These are phyloP conservation scores for Callyntrura guangdongensis DNA, from an alignment of 2,888 invertebrate genomes.

Conservation along the genomic window DNA sequence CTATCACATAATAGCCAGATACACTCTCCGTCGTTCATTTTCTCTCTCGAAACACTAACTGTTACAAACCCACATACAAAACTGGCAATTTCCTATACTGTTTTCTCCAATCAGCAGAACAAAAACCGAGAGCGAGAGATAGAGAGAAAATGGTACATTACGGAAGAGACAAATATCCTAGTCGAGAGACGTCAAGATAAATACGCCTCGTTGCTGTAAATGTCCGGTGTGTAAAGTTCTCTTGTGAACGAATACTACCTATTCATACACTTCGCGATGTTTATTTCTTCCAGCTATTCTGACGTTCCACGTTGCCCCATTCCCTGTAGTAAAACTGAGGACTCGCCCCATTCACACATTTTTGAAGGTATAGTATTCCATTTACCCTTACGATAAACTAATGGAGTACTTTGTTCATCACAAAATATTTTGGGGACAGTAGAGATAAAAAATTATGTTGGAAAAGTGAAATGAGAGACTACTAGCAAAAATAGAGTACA, in stretches of 20 bases:
- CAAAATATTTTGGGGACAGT: conserved; percentile 2
- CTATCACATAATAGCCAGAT: conserved; percentile 50
- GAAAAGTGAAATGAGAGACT: neutral
- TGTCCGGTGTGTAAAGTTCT: neutral
- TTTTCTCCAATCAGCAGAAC: conserved; percentile 54
- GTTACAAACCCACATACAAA: conserved; percentile 41
- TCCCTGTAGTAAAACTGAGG: too few species aligned
- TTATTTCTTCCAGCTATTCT: too few species aligned
- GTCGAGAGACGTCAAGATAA: conserved; percentile 43
- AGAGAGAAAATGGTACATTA: neutral
- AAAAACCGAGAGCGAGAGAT: neutral
- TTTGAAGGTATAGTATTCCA: too few species aligned
- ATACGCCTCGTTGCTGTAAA: conserved; percentile 17
- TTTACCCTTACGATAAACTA: too few species aligned
- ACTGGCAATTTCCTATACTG: conserved; percentile 69
- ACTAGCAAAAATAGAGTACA: too few species aligned
- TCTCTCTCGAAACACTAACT: neutral
- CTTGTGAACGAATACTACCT: too few species aligned
- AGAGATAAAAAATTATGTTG: neutral
- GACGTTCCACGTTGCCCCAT: too few species aligned
- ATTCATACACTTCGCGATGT: too few species aligned
- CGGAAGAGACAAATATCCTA: neutral
- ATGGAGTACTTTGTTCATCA: too few species aligned
- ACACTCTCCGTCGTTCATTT: conserved; percentile 35
- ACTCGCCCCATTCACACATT: too few species aligned